These are phyloP conservation scores for Sandelia bainsii DNA, from an alignment of 2,797 vertebrate species.

Conservation along the genomic window DNA sequence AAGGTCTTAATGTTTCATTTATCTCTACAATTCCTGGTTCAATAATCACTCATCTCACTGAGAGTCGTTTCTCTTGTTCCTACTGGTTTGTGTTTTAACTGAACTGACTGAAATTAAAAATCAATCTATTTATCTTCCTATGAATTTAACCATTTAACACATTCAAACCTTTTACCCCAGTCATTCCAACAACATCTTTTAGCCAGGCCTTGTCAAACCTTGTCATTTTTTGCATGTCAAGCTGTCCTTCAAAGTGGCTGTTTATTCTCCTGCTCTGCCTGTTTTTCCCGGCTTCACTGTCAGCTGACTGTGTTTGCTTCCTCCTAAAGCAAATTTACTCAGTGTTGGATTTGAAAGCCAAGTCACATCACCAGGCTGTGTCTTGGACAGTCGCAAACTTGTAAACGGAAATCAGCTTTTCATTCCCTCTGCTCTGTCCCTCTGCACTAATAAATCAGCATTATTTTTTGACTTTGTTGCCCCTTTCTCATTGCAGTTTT, in stretches of 20 bases:
- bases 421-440: constrained; percentile 13
- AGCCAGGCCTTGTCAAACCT: neutral
- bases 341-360: constrained; percentile 25
- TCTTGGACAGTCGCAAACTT: constrained; percentile 46
- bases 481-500: neutral
- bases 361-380: constrained; percentile 60
- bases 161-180: neutral
- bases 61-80: constrained; percentile 27
- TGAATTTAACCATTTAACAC: neutral
- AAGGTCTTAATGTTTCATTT: neutral
- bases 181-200: neutral
- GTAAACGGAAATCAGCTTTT: constrained; percentile 36
- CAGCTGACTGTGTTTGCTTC: constrained; percentile 67
- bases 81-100: too few relatives aligned
- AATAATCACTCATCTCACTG: neutral
- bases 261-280: constrained; percentile 16
- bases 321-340: constrained; percentile 67
- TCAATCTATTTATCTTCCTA: too few relatives aligned
- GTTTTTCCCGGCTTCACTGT: constrained; percentile 20
- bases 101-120: too few relatives aligned
- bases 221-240: neutral
- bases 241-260: neutral
- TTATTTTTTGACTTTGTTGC: neutral
- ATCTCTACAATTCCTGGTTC: neutral
- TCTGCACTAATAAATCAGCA: neutral